These are phyloP conservation scores for Calameuta pallipes DNA, from an alignment of 2,888 invertebrate species.

Conservation along the genomic window DNA sequence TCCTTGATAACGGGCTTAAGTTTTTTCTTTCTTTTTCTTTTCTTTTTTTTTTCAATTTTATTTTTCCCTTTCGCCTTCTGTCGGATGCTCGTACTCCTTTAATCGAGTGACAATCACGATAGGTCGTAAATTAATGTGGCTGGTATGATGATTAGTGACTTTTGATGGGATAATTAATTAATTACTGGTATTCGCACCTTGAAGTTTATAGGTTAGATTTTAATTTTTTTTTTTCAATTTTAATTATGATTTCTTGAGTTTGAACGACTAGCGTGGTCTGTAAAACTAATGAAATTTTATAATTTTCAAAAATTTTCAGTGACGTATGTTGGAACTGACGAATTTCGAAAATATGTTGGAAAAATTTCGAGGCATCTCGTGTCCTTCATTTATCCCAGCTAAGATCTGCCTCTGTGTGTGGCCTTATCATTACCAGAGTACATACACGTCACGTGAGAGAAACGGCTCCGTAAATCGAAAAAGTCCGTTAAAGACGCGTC, in stretches of 20 bases:
- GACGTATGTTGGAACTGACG: too few relatives aligned
- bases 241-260: neutral
- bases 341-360: neutral
- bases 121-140: neutral
- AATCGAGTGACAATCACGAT: neutral
- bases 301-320: neutral
- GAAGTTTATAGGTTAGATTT: neutral
- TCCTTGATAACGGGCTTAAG: neutral
- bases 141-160: neutral
- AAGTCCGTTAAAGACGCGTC: neutral
- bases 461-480: neutral
- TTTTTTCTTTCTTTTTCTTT: neutral
- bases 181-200: neutral
- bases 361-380: neutral
- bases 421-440: neutral
- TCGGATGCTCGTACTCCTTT: neutral
- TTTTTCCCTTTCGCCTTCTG: neutral
- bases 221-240: too few relatives aligned
- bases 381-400: neutral
- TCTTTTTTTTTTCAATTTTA: neutral
- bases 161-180: neutral
- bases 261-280: neutral
- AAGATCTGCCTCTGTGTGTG: neutral
- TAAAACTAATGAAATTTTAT: neutral
- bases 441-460: neutral